phyloP scores from a whole-genome alignment of 2,888 invertebrate genomes.

The Gymnoscelis rufifasciata region DNA sequence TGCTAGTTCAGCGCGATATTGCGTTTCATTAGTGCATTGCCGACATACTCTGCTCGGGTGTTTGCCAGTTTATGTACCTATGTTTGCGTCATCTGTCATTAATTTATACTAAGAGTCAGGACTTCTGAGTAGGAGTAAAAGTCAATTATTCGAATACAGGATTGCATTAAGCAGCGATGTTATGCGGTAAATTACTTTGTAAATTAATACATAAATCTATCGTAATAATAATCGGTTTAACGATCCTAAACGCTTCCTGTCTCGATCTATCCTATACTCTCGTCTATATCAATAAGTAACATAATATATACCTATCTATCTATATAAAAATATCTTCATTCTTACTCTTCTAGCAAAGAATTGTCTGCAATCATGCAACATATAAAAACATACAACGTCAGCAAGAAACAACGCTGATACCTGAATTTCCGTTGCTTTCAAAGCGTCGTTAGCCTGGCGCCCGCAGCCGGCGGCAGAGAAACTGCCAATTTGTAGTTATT shows the following conservation, averaged over 20 bases:
- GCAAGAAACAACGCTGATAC: slow-evolving; percentile 21
- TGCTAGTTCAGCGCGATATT: slow-evolving; percentile 11
- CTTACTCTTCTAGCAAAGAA: background rate
- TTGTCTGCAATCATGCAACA: slow-evolving; percentile 18
- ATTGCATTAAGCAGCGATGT: too few species aligned
- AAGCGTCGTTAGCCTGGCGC: slow-evolving; percentile 28
- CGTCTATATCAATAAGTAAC: too few species aligned
- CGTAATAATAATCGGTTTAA: too few species aligned
- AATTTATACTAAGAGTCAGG: slow-evolving; percentile 1
- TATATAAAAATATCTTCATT: background rate
- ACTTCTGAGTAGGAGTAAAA: background rate
- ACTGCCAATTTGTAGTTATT: slow-evolving; percentile 72
- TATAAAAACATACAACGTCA: slow-evolving; percentile 26
- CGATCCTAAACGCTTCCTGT: too few species aligned
- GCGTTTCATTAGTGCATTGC: slow-evolving; percentile 44
- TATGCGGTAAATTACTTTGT: too few species aligned
- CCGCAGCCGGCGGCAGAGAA: slow-evolving; percentile 32
- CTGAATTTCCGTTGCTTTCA: slow-evolving; percentile 22
- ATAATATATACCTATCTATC: too few species aligned
- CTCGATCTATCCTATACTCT: too few species aligned
- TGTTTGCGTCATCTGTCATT: slow-evolving; percentile 10
- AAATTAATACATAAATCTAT: too few species aligned
- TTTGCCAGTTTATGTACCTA: slow-evolving; percentile 18
- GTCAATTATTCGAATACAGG: too few species aligned
- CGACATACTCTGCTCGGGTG: slow-evolving; percentile 28